These are phyloP conservation scores for Sebastes steindachneri DNA, from an alignment of 2,797 vertebrate species.

Conservation along the genomic window DNA sequence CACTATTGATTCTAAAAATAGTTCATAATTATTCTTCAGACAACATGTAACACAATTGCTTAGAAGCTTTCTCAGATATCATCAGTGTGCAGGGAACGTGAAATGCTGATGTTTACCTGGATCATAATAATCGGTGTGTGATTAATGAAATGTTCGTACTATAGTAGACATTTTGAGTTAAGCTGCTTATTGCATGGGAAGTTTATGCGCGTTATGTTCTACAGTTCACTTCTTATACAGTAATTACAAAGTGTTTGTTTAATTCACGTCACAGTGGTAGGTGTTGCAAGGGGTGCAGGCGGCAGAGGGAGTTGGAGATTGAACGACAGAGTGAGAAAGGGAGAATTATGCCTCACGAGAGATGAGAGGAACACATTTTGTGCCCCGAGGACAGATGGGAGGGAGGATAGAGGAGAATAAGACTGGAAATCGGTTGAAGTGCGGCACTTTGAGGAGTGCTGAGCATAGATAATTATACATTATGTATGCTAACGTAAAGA, in stretches of 20 bases:
- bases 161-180: neutral
- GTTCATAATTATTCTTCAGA: neutral
- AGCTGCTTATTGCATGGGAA: neutral
- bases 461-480: constrained; percentile 67
- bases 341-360: constrained; percentile 44
- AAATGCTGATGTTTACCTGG: neutral
- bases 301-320: neutral
- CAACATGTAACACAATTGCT: neutral
- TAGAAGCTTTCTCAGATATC: neutral
- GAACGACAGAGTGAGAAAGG: constrained; percentile 15
- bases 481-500: constrained; percentile 64
- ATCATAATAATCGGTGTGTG: neutral
- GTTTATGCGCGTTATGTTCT: neutral
- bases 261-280: neutral
- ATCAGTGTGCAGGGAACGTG: neutral
- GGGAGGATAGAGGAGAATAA: constrained; percentile 50
- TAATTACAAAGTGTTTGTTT: neutral
- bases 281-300: neutral
- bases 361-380: constrained; percentile 51
- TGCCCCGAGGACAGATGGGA: constrained; percentile 55
- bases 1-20: neutral
- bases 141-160: neutral
- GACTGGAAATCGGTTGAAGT: constrained; percentile 62
- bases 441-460: constrained; percentile 54
- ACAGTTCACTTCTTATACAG: neutral